A percentile compares a stretch with the other conserved stretches of the same genome.
Conservation (phyloP, 92 coral and sea anemone species). For the Zoanthus gigantus region DNA sequence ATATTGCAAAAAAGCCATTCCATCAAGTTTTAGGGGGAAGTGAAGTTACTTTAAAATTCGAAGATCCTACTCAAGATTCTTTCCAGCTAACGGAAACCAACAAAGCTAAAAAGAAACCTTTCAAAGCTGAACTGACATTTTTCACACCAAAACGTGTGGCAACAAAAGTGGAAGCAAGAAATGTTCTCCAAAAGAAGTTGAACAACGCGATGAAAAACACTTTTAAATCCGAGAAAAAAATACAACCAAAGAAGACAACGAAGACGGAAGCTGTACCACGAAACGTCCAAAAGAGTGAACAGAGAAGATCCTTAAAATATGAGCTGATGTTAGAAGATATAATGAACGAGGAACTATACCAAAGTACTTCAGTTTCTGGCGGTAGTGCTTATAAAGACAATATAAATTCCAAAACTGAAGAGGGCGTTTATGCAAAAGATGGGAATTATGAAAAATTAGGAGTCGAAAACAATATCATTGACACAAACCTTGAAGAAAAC, state of each 20-base stretch:
- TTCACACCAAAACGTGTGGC: constrained; percentile 10
- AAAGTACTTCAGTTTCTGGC: not conserved
- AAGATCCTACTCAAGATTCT: not conserved
- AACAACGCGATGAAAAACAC: constrained; percentile 30
- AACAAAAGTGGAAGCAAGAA: constrained; percentile 14
- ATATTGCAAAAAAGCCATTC: too few species aligned
- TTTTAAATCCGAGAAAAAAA: constrained; percentile 9
- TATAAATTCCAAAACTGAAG: not conserved
- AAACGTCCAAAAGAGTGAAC: not conserved
- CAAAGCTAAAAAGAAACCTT: not conserved
- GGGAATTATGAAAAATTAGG: not conserved
- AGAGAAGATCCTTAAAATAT: constrained; percentile 24
- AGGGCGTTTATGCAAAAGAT: not conserved
- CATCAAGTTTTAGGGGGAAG: too few species aligned
- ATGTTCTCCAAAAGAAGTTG: constrained; percentile 2
- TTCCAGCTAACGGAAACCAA: too few species aligned
- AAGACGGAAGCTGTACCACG: not conserved
- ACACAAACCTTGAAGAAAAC: not conserved
- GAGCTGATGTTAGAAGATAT: constrained; percentile 35
- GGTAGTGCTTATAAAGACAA: not conserved
- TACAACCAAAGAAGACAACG: not conserved
- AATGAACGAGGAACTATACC: constrained; percentile 7
- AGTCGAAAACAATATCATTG: not conserved
- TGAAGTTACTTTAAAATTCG: not conserved
- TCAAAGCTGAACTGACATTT: constrained; percentile 13